A percentile compares a stretch with the other conserved stretches of the same genome.
Conservation (phyloP, 2,113 vertebrate species). For the Cynoglossus semilaevis region DNA sequence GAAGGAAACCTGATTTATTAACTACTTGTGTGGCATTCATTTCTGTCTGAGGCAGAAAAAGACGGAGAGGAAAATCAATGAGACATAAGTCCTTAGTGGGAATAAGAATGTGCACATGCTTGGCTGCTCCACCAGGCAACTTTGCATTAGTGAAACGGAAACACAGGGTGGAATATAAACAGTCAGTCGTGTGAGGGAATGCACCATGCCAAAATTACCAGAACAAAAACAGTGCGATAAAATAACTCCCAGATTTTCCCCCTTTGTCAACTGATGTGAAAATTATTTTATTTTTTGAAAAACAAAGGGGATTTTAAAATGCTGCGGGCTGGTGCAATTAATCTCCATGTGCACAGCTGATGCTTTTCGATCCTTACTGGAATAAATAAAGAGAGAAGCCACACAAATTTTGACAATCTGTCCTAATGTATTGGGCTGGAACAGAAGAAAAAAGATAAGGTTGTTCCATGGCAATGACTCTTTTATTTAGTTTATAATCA, state of each 20-base stretch:
- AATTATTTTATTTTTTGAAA: slow-evolving; percentile 23
- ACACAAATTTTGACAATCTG: slow-evolving; percentile 55
- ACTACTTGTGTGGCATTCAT: slow-evolving; percentile 44
- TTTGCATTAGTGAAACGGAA: slow-evolving; percentile 44
- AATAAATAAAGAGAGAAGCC: slow-evolving; percentile 50
- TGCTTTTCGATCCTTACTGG: slow-evolving; percentile 35
- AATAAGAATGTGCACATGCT: slow-evolving; percentile 43
- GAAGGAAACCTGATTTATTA: slow-evolving; percentile 50
- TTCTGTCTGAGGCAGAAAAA: slow-evolving; percentile 12
- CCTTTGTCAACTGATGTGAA: slow-evolving; percentile 25
- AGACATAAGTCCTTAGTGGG: slow-evolving; percentile 30
- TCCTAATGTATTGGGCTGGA: slow-evolving; percentile 42
- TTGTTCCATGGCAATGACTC: slow-evolving; percentile 20
- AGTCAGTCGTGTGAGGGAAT: slow-evolving; percentile 58
- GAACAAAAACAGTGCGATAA: slow-evolving; percentile 31
- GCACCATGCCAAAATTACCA: slow-evolving; percentile 49
- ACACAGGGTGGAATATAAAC: slow-evolving; percentile 50
- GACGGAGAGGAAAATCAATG: slow-evolving; percentile 44
- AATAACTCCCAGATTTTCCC: slow-evolving; percentile 60
- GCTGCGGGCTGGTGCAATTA: slow-evolving; percentile 45
- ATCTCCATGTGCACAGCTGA: slow-evolving; percentile 51
- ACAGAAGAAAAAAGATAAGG: slow-evolving; percentile 28
- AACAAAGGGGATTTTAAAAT: slow-evolving; percentile 47
- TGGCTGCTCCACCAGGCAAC: slow-evolving; percentile 44
- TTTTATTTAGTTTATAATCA: not conserved